Conservation (phyloP, 2,113 vertebrate genomes). For the Crocuta crocuta region DNA sequence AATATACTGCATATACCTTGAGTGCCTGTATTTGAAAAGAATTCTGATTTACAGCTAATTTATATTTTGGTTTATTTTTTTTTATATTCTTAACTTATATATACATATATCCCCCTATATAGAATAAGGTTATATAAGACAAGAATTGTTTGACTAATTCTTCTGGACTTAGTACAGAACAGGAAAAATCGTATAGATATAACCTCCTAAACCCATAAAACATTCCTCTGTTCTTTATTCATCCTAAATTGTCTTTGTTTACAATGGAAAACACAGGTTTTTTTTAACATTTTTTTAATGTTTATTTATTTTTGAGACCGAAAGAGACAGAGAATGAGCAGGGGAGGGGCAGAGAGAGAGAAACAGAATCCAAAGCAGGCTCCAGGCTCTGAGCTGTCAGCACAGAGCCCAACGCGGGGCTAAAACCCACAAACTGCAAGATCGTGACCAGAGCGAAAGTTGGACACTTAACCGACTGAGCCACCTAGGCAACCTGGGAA, state of each 20-base stretch:
- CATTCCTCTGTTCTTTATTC: neutral
- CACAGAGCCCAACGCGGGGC: no score
- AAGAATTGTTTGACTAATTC: neutral
- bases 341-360: no score
- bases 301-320: no score
- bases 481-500: no score
- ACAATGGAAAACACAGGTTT: neutral
- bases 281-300: no score
- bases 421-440: no score
- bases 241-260: conserved; percentile 21
- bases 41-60: neutral
- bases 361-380: no score
- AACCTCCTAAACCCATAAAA: neutral
- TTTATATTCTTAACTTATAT: conserved; percentile 11
- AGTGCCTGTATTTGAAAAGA: neutral
- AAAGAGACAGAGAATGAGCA: no score
- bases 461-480: no score
- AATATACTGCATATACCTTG: neutral
- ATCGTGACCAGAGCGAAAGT: no score
- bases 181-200: neutral
- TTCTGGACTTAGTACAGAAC: neutral
- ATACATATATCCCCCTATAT: neutral
- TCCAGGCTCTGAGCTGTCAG: no score
- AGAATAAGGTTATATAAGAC: neutral
- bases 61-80: neutral